Conservation (phyloP, 2,797 vertebrate species). For the Spatula versicolor region DNA sequence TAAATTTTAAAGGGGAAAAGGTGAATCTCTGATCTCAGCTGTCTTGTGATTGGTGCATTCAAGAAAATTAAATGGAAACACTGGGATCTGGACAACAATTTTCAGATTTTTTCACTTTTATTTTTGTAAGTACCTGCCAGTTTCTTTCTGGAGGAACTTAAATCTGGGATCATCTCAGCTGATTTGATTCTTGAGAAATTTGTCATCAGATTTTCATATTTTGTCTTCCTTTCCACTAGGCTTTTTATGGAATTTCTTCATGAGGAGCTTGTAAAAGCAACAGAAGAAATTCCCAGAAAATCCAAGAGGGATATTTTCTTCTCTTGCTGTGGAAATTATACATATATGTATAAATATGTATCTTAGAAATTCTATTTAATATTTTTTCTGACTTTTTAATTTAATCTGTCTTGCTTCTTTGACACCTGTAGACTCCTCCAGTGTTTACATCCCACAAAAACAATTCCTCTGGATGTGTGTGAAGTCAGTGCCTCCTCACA, state of each 20-base stretch:
- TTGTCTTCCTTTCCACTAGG: background rate
- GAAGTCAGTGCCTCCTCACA: background rate
- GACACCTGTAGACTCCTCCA: background rate
- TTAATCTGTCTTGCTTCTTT: background rate
- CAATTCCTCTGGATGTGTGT: background rate
- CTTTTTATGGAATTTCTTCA: background rate
- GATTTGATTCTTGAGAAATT: background rate
- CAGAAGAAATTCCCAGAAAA: background rate
- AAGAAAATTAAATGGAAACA: background rate
- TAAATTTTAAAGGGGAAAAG: background rate
- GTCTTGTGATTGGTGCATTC: background rate
- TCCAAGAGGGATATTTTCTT: background rate
- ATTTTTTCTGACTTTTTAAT: background rate
- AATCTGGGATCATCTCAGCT: background rate
- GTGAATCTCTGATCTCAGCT: background rate
- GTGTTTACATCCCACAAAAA: background rate
- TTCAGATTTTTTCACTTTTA: background rate
- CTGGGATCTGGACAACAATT: background rate
- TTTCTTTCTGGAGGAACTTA: background rate
- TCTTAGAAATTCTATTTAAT: background rate
- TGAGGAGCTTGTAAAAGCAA: background rate
- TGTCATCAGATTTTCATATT: background rate
- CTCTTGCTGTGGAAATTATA: background rate
- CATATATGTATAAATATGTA: background rate
- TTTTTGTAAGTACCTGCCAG: background rate